Base-by-base conservation (phyloP, 2,797 vertebrate genomes). In the Poecilia picta region DNA sequence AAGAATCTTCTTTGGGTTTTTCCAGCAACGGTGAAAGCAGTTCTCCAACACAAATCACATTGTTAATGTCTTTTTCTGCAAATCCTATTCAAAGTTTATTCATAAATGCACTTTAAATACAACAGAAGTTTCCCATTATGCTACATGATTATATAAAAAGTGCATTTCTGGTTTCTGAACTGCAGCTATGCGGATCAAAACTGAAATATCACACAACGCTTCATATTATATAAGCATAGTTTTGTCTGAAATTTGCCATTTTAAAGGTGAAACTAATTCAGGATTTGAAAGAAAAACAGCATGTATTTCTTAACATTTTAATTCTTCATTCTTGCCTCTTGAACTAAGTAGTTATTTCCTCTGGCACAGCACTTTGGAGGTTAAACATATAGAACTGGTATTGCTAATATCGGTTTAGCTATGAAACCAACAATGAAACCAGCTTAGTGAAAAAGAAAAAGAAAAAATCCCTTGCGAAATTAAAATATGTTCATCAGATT, bases 1-100 rank as follows among this genome's bases (percentile, higher is more conserved):
- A 71, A 71, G 6, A 71, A 45, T 43, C 39, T n/a, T n/a, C 15
- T 13, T n/a, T n/a, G 68, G 68, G 68, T 71, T 71, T 71, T 71
- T 45, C 68, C 68, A 71, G 41, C 68, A 71, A 71, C n/a, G 39
- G 25, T n/a, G 41, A 25, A 20, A 31, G 33, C 59, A 36, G 31
- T 36, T 64, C 33, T 36, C 3, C 2, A 33, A 36, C 59, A 64
- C 59, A 64, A 36, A 33, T 64, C 31, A 64, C 5, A 33, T 10
- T 33, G 3, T 18, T 33, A 12, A 28, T 64, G 2, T 33, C 18
- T 18, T 62, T 64, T 33, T 3, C 5, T 33, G 31, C 31, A 64
- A 36, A 64, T 8, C 8, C 2, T 33, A 20, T 18, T 64, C 12
- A 18, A 64, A 33, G 31, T 64, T 36, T 64, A 64, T 20, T 64